Percentiles rank a stretch among this genome's conserved stretches.
These are phyloP conservation scores for Dicentrarchus labrax DNA, from an alignment of 2,113 vertebrate genomes.

Conservation along the genomic window DNA sequence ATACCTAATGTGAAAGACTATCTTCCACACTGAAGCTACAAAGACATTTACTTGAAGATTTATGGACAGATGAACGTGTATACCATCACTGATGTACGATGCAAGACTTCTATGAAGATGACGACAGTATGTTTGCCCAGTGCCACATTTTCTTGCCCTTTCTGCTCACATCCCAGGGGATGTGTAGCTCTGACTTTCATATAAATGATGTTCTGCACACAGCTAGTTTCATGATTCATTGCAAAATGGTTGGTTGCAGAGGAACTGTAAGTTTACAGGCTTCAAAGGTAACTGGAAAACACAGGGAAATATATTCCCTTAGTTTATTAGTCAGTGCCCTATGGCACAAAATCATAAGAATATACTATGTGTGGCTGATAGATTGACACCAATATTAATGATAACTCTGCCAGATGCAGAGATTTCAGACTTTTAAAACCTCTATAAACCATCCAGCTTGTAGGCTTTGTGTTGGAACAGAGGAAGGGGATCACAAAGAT, in stretches of 20 bases:
- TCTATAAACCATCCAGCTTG: not conserved
- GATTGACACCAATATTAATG: not conserved
- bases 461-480: constrained; percentile 14
- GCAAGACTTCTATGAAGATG: not conserved
- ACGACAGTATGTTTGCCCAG: constrained; percentile 1
- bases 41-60: not conserved
- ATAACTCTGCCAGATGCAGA: not conserved
- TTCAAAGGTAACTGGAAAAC: constrained; percentile 39
- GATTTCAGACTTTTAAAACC: constrained; percentile 20
- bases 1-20: not conserved
- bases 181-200: constrained; percentile 9
- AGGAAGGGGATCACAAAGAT: constrained; percentile 37
- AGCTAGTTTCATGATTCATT: constrained; percentile 27
- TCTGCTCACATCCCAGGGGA: constrained; percentile 18
- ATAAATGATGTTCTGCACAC: constrained; percentile 11
- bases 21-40: not conserved
- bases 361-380: not conserved
- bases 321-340: constrained; percentile 9
- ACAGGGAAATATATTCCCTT: not conserved
- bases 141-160: constrained; percentile 11
- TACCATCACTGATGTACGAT: constrained; percentile 1
- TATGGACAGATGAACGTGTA: not conserved
- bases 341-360: constrained; percentile 10
- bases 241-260: constrained; percentile 5
- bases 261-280: constrained; percentile 19